Evolutionary conservation across 2,888 invertebrate genomes (phyloP).

Genomic region (Pseudococcus jackbeardsleyi): DNA sequence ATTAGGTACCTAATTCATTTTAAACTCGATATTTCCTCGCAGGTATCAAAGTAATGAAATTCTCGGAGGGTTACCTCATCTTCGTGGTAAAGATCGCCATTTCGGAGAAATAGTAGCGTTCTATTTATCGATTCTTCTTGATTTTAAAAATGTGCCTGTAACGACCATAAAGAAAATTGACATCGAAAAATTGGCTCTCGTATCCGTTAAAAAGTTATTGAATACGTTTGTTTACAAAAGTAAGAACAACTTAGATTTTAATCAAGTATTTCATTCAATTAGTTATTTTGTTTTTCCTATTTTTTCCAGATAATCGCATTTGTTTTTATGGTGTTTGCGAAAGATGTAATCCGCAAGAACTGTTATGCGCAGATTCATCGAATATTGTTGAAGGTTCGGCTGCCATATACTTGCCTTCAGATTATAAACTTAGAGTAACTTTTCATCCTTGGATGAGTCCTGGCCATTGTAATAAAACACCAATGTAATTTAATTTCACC

Average conservation of each 20-base stretch:
- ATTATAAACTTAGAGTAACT: constrained; percentile 75
- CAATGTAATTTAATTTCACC: constrained; percentile 72
- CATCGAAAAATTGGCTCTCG: constrained; percentile 80
- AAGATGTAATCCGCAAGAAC: constrained; percentile 86
- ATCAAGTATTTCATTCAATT: neutral
- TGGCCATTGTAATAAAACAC: constrained; percentile 81
- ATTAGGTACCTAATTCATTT: too few relatives aligned
- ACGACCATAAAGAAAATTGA: constrained; percentile 82
- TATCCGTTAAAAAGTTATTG: constrained; percentile 73
- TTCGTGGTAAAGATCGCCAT: constrained; percentile 91
- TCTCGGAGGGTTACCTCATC: constrained; percentile 84
- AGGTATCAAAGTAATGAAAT: constrained; percentile 78
- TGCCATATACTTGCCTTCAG: constrained; percentile 82
- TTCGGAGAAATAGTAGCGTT: constrained; percentile 93
- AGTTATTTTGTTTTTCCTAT: too few relatives aligned
- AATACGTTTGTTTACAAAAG: constrained; percentile 75
- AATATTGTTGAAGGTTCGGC: constrained; percentile 86
- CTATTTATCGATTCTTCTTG: constrained; percentile 86
- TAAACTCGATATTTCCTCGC: too few relatives aligned
- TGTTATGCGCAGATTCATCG: constrained; percentile 82
- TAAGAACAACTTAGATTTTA: too few relatives aligned
- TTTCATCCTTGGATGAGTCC: constrained; percentile 93
- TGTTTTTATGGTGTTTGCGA: constrained; percentile 93
- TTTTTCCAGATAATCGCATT: constrained; percentile 73
- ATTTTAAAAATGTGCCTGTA: constrained; percentile 85